Evolutionary conservation across 2,888 invertebrate genomes (phyloP), one percentile per base, ranked within the genome.

Genomic region (Campopleginae sp.): DNA sequence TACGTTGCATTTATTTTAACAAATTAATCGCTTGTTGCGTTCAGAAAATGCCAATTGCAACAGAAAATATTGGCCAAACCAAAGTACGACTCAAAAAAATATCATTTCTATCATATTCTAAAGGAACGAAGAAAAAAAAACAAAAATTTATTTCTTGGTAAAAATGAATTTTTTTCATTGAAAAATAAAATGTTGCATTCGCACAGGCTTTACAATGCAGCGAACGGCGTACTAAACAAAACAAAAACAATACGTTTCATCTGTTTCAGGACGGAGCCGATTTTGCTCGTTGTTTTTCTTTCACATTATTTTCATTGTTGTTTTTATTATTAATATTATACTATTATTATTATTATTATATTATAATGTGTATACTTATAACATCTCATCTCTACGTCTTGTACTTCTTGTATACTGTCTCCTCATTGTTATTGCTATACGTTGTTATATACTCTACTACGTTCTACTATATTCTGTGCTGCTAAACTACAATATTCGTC

Each of bases 211-310:
- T 33, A 27, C 54, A 79, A 77, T 84, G 80, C 75, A 87, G 72
- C 79, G 84, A 78, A 46, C 72, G 74, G 80, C 75, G 86, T 87
- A 48, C 44, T 48, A 38, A 66, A 23, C n/a, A 38, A 70, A 70
- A 58, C 54, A 27, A 88, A 88, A 88, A 89, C 89, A 90, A 91
- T 86, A 88, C 27, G 88, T 92, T 92, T 93, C 89, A 89, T 93
- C 92, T 93, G 93, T 93, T 93, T 91, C 93, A 93, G 93, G 93
- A 92, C 87, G 92, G 89, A 91, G 93, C 91, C 88, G 92, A 90
- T 90, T 86, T 90, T 86, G 87, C 91, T 88, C 86, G 86, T 89
- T 86, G 86, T 88, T 88, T 86, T 87, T 72, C 38, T 87, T 82
- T 87, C 51, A 85, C 63, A 81, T 68, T 84, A 86, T 87, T 81